phyloP scores from a whole-genome alignment of 2,888 invertebrate species.

The Notocelia uddmanniana region DNA sequence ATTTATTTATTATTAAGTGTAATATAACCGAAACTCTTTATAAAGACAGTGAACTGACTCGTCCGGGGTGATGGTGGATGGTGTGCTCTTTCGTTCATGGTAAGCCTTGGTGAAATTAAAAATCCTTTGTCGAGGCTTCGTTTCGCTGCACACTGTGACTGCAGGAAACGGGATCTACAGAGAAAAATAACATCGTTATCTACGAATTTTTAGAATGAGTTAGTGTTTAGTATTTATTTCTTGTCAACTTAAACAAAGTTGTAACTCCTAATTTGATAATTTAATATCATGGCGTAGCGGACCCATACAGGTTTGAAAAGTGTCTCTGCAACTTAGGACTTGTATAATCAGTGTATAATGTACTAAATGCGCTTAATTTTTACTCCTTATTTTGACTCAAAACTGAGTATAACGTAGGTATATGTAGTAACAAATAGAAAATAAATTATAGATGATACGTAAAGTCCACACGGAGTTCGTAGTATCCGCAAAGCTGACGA shows the following conservation, averaged over 20 bases:
- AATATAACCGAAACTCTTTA: background rate
- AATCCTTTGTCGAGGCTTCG: conserved; percentile 82
- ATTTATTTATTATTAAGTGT: no score
- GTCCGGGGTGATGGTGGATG: conserved; percentile 54
- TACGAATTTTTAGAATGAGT: background rate
- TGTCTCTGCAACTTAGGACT: no score
- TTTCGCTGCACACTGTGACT: conserved; percentile 86
- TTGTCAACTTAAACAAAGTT: no score
- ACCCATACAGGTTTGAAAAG: no score
- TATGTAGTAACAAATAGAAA: no score
- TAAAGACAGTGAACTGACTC: conserved; percentile 54
- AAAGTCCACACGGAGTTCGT: conserved; percentile 86
- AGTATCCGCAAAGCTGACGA: conserved; percentile 88
- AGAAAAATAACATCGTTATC: background rate
- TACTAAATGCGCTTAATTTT: no score
- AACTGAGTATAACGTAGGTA: no score
- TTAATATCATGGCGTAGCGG: no score
- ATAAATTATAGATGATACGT: conserved; percentile 42
- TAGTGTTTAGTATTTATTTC: no score
- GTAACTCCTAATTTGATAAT: no score
- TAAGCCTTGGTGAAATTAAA: conserved; percentile 85
- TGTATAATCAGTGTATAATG: no score
- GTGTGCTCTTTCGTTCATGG: conserved; percentile 56
- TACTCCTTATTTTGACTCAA: no score
- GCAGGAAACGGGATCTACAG: conserved; percentile 84